phyloP scores from a whole-genome alignment of 2,888 invertebrate genomes.

The Scelioninae gen. 1 region DNA sequence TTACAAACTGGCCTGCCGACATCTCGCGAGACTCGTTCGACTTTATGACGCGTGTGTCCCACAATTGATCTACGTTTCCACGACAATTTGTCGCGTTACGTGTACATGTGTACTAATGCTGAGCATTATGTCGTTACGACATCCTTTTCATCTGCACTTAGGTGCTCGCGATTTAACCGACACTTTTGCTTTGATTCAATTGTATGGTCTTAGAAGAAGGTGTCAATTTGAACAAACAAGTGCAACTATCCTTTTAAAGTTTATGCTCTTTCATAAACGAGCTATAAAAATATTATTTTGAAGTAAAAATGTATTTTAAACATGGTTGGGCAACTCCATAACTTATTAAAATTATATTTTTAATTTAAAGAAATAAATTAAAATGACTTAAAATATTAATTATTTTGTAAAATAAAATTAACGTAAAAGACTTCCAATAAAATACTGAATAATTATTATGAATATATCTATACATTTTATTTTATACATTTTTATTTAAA shows the following conservation, averaged over 20 bases:
- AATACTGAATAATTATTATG: too few species aligned
- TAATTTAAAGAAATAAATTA: too few species aligned
- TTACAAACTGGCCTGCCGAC: conserved; percentile 34
- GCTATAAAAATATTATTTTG: too few species aligned
- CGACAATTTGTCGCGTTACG: conserved; percentile 54
- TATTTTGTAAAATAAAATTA: too few species aligned
- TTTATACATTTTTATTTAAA: too few species aligned
- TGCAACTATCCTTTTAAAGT: neutral
- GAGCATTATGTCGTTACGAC: conserved; percentile 28
- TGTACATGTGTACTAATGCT: conserved; percentile 15
- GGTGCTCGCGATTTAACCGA: conserved; percentile 8
- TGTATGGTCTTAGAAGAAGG: neutral
- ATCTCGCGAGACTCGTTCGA: conserved; percentile 27
- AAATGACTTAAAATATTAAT: too few species aligned
- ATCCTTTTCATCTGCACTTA: conserved; percentile 3
- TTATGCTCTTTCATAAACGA: too few species aligned
- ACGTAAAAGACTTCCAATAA: too few species aligned
- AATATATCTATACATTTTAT: too few species aligned
- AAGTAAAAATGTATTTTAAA: too few species aligned
- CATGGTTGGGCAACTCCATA: too few species aligned
- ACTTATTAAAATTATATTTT: too few species aligned
- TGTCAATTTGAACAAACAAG: neutral
- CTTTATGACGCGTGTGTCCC: conserved; percentile 47
- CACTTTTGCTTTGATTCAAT: conserved; percentile 12
- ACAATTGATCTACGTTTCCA: conserved; percentile 56